Evolutionary conservation across 2,113 vertebrate species (phyloP).

Genomic region (Acrocephalus arundinaceus): DNA sequence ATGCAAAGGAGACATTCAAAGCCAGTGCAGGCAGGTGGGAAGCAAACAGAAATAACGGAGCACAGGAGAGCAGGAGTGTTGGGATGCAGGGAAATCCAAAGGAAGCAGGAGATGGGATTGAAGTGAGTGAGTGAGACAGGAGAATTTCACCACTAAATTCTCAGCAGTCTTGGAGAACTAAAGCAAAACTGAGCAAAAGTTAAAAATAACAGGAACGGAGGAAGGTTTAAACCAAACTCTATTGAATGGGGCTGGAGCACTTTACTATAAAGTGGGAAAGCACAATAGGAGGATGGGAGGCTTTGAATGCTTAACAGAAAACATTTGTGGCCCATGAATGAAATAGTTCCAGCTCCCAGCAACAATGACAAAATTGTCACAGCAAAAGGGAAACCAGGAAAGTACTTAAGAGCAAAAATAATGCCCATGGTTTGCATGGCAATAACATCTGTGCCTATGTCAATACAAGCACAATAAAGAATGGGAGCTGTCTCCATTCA

Average conservation of each 20-base stretch:
- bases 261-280: neutral
- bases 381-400: slow-evolving; percentile 18
- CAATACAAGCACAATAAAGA: neutral
- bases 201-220: neutral
- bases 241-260: neutral
- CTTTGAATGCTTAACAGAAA: neutral
- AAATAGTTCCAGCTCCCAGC: neutral
- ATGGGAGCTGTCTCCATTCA: neutral
- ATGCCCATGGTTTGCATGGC: neutral
- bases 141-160: neutral
- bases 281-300: neutral
- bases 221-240: neutral
- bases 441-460: neutral
- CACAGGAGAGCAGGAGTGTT: neutral
- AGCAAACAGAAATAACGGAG: neutral
- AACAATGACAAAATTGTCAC: neutral
- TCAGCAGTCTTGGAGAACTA: neutral
- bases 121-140: neutral
- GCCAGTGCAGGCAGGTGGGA: neutral
- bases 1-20: neutral
- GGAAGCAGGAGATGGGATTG: neutral
- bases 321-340: slow-evolving; percentile 20
- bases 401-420: neutral
- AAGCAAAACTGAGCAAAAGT: neutral
- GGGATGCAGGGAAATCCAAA: neutral